phyloP scores from a whole-genome alignment of 2,113 vertebrate genomes.

The Choloepus hoffmanni region DNA sequence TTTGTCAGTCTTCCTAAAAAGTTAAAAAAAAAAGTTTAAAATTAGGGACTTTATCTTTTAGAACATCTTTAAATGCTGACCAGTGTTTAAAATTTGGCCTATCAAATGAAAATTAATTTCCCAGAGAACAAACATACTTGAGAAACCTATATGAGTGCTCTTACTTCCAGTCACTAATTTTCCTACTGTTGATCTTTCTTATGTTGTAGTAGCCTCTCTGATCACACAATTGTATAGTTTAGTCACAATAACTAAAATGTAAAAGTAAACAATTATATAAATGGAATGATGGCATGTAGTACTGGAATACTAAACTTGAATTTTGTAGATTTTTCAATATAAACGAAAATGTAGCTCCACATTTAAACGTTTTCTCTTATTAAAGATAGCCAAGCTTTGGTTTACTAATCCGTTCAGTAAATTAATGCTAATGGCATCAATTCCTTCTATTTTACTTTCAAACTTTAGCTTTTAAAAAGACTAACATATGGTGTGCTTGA shows the following conservation, averaged over 20 bases:
- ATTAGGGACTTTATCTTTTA: constrained; percentile 5
- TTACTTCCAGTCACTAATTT: neutral
- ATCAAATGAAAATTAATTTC: neutral
- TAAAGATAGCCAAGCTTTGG: neutral
- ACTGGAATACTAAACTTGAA: constrained; percentile 31
- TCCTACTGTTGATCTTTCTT: neutral
- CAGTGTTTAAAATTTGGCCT: neutral
- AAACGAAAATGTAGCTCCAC: neutral
- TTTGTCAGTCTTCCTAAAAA: constrained; percentile 32
- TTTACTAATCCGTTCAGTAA: constrained; percentile 42
- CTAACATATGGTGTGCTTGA: neutral
- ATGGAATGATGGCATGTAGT: neutral
- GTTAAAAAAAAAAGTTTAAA: constrained; percentile 40
- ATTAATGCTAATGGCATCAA: constrained; percentile 50
- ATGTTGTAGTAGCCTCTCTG: neutral
- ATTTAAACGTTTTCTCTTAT: constrained; percentile 27
- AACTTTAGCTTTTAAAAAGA: constrained; percentile 39
- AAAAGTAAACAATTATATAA: constrained; percentile 24
- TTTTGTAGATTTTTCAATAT: neutral
- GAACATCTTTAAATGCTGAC: constrained; percentile 29
- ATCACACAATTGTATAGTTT: neutral
- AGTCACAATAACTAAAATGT: constrained; percentile 41
- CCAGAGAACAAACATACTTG: neutral
- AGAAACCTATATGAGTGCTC: neutral
- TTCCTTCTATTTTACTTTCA: constrained; percentile 25